Evolutionary conservation across 2,888 invertebrate species (phyloP), one percentile per base, ranked within the genome.

Genomic region (Malthinus seriepunctatus): DNA sequence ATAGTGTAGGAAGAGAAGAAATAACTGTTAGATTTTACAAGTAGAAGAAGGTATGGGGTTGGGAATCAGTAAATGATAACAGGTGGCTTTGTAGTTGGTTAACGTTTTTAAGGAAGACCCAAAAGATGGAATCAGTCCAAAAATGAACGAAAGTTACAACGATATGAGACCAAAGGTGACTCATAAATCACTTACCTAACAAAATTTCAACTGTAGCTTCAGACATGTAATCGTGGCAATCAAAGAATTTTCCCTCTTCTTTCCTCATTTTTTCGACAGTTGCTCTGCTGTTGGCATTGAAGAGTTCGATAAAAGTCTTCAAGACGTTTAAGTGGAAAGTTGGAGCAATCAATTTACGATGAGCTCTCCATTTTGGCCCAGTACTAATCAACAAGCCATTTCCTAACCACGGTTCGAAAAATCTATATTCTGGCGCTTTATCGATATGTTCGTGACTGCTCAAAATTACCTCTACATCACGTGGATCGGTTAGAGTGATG

Each of bases 271-370:
- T 90, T 56, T 86, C 84, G 5, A 91, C 89, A 6, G 91, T 89
- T 54, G 87, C 85, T 42, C 85, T 83, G 42, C 91, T 91, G 80
- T 92, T 92, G 61, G 88, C 89, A 74, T 93, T 92, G 81, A 93
- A 93, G 34, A 92, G 81, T 72, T 90, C 90, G 71, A 93, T 90
- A 81, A 93, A 93, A 69, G 90, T 90, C 82, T 92, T 92, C 68
- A 93, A 80, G 1, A 93, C 91, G 78, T 93, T 93, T 78, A 92
- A 82, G 74, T 93, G 92, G 87, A 93, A 93, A 64, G 92, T 91
- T 45, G 93, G 93, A 8, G 93, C 92, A 67, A 93, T 93, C 67
- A 93, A 80, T 81, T 92, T 92, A 68, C 93, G 86, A 76, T 93
- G 92, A 12, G 89, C 86, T 48, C 90, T 85, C 93, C 93, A 93